Evolutionary conservation across 1,140 invertebrate species (phyloP), one percentile per base, ranked within the genome.

Genomic region (Bombus pascuorum): DNA sequence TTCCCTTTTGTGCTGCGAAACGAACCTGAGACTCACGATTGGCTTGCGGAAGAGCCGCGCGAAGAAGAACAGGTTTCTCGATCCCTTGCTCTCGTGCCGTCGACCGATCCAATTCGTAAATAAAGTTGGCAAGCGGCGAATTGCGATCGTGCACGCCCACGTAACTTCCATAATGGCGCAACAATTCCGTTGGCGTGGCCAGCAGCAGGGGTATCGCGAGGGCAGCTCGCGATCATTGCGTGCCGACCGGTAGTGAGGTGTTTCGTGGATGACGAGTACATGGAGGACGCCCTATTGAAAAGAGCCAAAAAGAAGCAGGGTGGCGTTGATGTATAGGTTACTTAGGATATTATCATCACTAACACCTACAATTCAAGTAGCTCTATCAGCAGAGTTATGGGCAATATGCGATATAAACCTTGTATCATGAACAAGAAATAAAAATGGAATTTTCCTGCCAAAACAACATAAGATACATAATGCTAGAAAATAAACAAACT

Each of bases 71-170:
- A 81, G 71, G 85, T 68, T 73, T 65, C 39, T 78, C 70, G 72
- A 76, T 83, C 72, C 42, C 74, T 75, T 83, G 84, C 76, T 70
- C 47, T 68, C 68, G 80, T 85, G 79, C 75, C 88, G 83, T 89
- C 86, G 88, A 87, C 87, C 91, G 89, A 91, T 91, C 81, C 92
- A 91, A 95, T 95, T 94, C 93, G 91, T 94, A 94, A 95, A 95
- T 95, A 94, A 95, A 95, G 94, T 95, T 93, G 93, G 94, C 94
- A 94, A 94, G 89, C 88, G 93, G 93, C 91, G 93, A 94, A 94
- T 93, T 95, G 93, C 93, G 92, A 93, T 94, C 89, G 93, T 93
- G 88, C 92, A 94, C 94, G 94, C 94, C 94, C 94, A 94, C 94
- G 89, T 94, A 94, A 95, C 92, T 94, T 91, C 91, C 93, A 93